Conservation (phyloP, 2,113 vertebrate species). For the Pandion haliaetus region DNA sequence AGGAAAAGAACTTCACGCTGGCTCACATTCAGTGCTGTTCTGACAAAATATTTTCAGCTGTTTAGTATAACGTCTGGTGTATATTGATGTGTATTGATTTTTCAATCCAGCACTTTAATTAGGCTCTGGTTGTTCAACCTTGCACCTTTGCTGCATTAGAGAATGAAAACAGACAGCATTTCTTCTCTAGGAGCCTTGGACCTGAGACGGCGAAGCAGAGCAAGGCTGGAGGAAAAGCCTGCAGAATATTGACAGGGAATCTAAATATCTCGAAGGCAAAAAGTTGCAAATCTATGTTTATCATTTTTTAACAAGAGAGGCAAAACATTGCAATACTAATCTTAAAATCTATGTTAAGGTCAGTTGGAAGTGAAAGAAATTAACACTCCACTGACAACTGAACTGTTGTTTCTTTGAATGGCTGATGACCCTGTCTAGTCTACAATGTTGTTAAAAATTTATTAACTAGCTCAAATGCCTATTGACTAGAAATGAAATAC, state of each 20-base stretch:
- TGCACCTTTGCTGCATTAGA: conserved; percentile 31
- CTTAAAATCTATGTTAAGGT: conserved; percentile 74
- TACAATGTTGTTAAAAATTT: conserved; percentile 81
- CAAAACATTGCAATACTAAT: conserved; percentile 40
- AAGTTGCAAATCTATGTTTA: conserved; percentile 46
- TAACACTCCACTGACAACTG: conserved; percentile 68
- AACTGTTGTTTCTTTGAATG: conserved; percentile 78
- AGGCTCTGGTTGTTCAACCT: conserved; percentile 67
- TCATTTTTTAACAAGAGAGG: conserved; percentile 47
- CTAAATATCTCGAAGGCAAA: conserved; percentile 58
- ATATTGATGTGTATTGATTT: conserved; percentile 61
- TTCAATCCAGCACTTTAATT: conserved; percentile 58
- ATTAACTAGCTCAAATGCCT: conserved; percentile 83
- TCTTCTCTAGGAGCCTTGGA: conserved; percentile 3
- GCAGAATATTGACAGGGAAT: conserved; percentile 58
- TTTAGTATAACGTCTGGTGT: conserved; percentile 59
- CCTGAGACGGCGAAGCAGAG: neutral
- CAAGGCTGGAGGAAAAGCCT: neutral
- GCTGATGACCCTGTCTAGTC: conserved; percentile 79
- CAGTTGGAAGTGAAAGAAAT: conserved; percentile 67
- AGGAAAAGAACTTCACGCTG: neutral
- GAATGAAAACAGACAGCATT: neutral
- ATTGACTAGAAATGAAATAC: conserved; percentile 83
- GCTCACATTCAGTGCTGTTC: neutral
- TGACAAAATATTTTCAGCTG: conserved; percentile 55